Percentiles rank a stretch among this genome's conserved stretches.
These are phyloP conservation scores for Triplophysa dalaica DNA, from an alignment of 2,113 vertebrate genomes.

Conservation along the genomic window DNA sequence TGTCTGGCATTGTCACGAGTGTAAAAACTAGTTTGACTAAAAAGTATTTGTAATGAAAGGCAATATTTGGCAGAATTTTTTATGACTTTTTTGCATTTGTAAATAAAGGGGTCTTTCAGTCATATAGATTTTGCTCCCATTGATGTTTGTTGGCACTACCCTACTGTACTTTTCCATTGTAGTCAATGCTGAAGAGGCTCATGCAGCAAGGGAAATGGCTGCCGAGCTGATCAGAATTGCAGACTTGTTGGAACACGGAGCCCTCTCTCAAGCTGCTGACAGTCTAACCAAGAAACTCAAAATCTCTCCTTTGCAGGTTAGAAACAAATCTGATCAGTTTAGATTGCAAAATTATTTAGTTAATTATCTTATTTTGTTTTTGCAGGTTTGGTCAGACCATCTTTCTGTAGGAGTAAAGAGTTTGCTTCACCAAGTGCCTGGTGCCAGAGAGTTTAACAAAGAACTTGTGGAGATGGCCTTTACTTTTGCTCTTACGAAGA, in stretches of 20 bases:
- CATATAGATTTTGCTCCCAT: not conserved
- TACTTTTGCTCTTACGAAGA: slow-evolving; percentile 80
- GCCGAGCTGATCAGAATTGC: slow-evolving; percentile 64
- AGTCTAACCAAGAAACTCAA: slow-evolving; percentile 60
- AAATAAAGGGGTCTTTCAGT: no score
- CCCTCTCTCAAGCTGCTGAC: slow-evolving; percentile 59
- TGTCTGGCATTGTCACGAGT: not conserved
- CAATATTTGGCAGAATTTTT: no score
- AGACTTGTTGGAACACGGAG: slow-evolving; percentile 58
- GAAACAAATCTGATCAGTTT: slow-evolving; percentile 21
- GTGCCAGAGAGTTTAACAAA: slow-evolving; percentile 63
- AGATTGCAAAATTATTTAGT: not conserved
- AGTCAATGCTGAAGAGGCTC: slow-evolving; percentile 52
- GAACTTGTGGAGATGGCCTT: slow-evolving; percentile 78
- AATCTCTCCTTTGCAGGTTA: slow-evolving; percentile 45
- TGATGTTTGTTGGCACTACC: not conserved
- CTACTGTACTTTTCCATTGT: not conserved
- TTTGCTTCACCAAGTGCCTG: slow-evolving; percentile 43
- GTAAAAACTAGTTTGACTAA: no score
- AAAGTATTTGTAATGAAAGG: no score
- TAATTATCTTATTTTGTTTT: not conserved
- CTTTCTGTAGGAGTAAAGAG: slow-evolving; percentile 65
- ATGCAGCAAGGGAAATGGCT: slow-evolving; percentile 55
- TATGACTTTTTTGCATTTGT: no score
- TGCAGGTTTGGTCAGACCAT: slow-evolving; percentile 67